These are phyloP conservation scores for Diaphora mendica DNA, from an alignment of 2,888 invertebrate genomes.

Conservation along the genomic window DNA sequence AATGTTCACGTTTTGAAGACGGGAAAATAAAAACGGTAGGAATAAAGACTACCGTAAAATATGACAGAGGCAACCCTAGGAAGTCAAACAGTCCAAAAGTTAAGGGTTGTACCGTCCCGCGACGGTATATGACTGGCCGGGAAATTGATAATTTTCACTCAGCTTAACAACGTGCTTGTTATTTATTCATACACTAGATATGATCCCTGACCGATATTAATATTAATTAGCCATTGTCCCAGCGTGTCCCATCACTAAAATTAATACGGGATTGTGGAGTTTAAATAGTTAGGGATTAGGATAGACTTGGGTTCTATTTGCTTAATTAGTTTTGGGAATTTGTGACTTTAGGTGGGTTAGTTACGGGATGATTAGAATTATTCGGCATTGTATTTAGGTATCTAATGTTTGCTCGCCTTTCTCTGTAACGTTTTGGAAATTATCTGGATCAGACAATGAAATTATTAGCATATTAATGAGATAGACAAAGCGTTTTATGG, in stretches of 20 bases:
- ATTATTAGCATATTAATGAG: neutral
- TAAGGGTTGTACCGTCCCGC: constrained; percentile 68
- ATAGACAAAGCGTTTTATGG: neutral
- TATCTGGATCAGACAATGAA: neutral
- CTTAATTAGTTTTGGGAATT: constrained; percentile 60
- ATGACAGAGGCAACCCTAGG: constrained; percentile 60
- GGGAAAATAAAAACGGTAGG: too few relatives aligned
- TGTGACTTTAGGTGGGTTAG: constrained; percentile 29
- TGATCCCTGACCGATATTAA: constrained; percentile 78
- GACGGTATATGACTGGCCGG: constrained; percentile 51
- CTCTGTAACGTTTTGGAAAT: neutral
- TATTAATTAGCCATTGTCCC: constrained; percentile 77
- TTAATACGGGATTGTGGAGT: constrained; percentile 69
- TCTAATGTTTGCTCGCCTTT: neutral
- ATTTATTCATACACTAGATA: constrained; percentile 81
- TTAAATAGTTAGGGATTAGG: constrained; percentile 55
- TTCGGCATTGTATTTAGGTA: neutral
- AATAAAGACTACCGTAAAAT: neutral
- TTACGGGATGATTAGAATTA: constrained; percentile 18
- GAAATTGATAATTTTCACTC: constrained; percentile 82
- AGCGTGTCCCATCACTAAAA: constrained; percentile 71
- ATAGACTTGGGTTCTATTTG: constrained; percentile 52
- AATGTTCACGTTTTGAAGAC: neutral
- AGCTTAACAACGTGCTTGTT: constrained; percentile 73
- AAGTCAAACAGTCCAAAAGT: constrained; percentile 68